A percentile compares a stretch with the other conserved stretches of the same genome.
Conservation (phyloP, 2,888 invertebrate genomes). For the Luffia ferchaultella region DNA sequence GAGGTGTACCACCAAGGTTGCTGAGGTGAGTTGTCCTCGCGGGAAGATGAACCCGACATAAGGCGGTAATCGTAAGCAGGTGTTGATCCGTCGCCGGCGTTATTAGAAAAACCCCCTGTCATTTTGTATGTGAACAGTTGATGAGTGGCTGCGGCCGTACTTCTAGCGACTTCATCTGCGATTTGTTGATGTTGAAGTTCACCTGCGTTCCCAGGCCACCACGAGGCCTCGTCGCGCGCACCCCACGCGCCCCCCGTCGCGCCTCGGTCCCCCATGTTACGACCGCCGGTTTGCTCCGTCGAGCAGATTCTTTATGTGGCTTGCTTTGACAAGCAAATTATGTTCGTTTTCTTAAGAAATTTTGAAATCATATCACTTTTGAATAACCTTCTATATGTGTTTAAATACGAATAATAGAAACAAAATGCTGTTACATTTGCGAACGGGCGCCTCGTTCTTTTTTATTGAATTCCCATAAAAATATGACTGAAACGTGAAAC, state of each 20-base stretch:
- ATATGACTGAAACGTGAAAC: background rate
- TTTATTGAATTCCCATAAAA: background rate
- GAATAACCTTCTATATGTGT: slow-evolving; percentile 13
- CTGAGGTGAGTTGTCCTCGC: slow-evolving; percentile 53
- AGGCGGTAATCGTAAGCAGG: slow-evolving; percentile 80
- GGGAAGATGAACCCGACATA: slow-evolving; percentile 65
- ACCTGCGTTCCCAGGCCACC: slow-evolving; percentile 60
- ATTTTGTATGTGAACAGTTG: slow-evolving; percentile 87
- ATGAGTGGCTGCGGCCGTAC: slow-evolving; percentile 63
- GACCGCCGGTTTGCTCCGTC: slow-evolving; percentile 40
- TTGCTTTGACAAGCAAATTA: slow-evolving; percentile 28
- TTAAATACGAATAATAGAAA: background rate
- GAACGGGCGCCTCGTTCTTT: too few species aligned
- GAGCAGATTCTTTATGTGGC: slow-evolving; percentile 54
- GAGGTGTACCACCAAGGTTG: slow-evolving; percentile 79
- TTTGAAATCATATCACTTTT: slow-evolving; percentile 40
- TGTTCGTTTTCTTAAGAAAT: slow-evolving; percentile 27
- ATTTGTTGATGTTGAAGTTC: slow-evolving; percentile 48
- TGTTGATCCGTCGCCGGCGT: slow-evolving; percentile 71
- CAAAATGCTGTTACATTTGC: slow-evolving; percentile 15
- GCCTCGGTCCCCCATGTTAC: slow-evolving; percentile 61
- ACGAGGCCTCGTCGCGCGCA: slow-evolving; percentile 66
- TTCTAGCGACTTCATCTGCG: slow-evolving; percentile 54
- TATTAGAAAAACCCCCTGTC: slow-evolving; percentile 82
- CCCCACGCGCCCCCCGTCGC: slow-evolving; percentile 66